Conservation (phyloP, 2,113 vertebrate species). For the Ciconia stormi region DNA sequence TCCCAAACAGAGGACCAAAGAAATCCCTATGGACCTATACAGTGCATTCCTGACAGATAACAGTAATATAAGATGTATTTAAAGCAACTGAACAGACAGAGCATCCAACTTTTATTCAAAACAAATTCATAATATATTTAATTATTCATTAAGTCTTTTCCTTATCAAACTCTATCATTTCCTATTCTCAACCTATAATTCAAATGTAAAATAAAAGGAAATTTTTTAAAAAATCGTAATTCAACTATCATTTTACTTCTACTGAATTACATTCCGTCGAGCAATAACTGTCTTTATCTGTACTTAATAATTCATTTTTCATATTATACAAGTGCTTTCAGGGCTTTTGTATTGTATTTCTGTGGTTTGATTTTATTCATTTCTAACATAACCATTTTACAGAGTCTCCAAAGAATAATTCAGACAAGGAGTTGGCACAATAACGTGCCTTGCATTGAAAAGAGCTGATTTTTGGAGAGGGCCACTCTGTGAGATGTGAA, state of each 20-base stretch:
- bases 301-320: background rate
- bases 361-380: background rate
- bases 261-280: background rate
- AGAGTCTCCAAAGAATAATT: slow-evolving; percentile 4
- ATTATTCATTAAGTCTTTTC: background rate
- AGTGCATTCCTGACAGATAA: background rate
- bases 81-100: background rate
- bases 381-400: background rate
- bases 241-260: background rate
- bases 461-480: background rate
- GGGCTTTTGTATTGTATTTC: background rate
- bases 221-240: background rate
- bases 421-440: background rate
- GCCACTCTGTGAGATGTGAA: background rate
- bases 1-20: background rate
- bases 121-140: background rate
- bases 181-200: background rate
- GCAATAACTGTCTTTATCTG: background rate
- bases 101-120: background rate
- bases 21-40: background rate
- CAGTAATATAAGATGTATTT: background rate
- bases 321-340: background rate
- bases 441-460: background rate
- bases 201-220: background rate
- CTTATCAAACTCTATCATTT: background rate